Evolutionary conservation across 1,140 invertebrate species (phyloP).

Genomic region (Triops cancriformis): DNA sequence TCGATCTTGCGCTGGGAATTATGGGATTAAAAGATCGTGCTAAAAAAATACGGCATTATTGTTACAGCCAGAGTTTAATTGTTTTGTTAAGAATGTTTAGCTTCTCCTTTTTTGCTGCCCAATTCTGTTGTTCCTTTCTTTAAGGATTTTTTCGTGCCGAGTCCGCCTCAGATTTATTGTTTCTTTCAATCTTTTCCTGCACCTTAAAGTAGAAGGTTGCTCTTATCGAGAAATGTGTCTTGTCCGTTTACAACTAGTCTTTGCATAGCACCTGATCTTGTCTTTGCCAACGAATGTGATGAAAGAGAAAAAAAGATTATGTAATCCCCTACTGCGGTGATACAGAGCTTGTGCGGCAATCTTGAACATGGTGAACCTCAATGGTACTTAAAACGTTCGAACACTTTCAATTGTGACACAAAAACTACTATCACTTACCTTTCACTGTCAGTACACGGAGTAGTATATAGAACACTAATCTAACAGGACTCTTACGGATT

Average conservation of each 20-base stretch:
- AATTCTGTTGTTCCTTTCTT: background rate
- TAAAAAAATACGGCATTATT: background rate
- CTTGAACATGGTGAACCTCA: background rate
- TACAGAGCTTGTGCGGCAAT: constrained; percentile 4
- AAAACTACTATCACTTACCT: no score
- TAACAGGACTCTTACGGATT: no score
- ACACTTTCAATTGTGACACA: no score
- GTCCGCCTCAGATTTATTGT: background rate
- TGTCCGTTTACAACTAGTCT: background rate
- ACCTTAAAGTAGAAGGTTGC: background rate
- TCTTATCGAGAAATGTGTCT: background rate
- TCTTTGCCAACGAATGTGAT: background rate
- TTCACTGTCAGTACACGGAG: no score
- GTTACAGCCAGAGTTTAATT: constrained; percentile 9
- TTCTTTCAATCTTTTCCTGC: background rate
- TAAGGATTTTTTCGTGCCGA: background rate
- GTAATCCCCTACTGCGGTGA: constrained; percentile 2
- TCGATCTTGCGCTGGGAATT: background rate
- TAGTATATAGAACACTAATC: no score
- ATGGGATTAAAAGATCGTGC: background rate
- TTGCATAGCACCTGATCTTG: background rate
- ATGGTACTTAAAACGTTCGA: no score
- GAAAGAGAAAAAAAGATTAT: background rate
- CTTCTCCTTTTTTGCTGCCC: background rate
- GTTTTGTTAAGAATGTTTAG: constrained; percentile 1